Conservation (phyloP, 2,113 vertebrate species). For the Hucho hucho region DNA sequence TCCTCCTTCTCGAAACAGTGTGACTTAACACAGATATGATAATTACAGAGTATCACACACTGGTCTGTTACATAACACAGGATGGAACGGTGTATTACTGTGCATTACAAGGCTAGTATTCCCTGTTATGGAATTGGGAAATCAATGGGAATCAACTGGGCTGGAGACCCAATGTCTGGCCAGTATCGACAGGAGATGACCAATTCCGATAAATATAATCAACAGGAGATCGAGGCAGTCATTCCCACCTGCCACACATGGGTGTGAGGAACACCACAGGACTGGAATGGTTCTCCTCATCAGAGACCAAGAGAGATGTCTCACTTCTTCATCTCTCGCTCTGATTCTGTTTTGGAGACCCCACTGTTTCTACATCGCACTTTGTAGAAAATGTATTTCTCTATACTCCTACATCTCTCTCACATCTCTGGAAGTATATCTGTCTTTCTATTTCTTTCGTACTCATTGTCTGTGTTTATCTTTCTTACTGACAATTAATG, state of each 20-base stretch:
- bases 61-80: too few relatives aligned
- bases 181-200: background rate
- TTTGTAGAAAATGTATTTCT: too few relatives aligned
- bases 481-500: background rate
- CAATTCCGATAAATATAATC: slow-evolving; percentile 9
- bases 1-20: too few relatives aligned
- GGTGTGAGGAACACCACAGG: background rate
- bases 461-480: background rate
- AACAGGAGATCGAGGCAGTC: slow-evolving; percentile 17
- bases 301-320: background rate
- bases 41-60: too few relatives aligned
- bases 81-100: background rate
- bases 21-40: too few relatives aligned
- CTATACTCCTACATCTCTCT: too few relatives aligned
- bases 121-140: slow-evolving; percentile 12
- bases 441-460: background rate
- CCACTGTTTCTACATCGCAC: too few relatives aligned
- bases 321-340: background rate
- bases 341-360: background rate
- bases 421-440: too few relatives aligned
- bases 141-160: slow-evolving; percentile 10
- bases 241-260: slow-evolving; percentile 11
- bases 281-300: background rate
- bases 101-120: background rate
- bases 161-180: background rate